Evolutionary conservation across 2,888 invertebrate species (phyloP).

Genomic region (Leptinotarsa peninsularis): DNA sequence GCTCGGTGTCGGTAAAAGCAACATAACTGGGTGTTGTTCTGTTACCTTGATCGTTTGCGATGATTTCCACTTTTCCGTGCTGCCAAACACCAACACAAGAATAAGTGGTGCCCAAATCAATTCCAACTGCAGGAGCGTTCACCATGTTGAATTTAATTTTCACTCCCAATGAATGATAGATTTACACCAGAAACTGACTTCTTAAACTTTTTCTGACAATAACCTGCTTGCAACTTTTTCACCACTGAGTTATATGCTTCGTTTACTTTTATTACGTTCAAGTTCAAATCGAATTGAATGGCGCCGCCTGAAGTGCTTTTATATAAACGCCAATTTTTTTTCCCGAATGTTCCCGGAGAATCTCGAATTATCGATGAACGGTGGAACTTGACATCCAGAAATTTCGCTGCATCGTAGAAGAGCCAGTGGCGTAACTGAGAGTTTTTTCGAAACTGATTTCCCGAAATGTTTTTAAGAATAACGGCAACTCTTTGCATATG

Average conservation of each 20-base stretch:
- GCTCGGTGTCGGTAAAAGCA: conserved; percentile 77
- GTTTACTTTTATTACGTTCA: background rate
- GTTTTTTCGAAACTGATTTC: background rate
- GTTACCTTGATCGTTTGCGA: conserved; percentile 88
- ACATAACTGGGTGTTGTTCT: conserved; percentile 86
- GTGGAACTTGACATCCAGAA: background rate
- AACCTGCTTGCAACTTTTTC: background rate
- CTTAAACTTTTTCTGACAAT: background rate
- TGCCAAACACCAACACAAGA: conserved; percentile 87
- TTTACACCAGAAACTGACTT: background rate
- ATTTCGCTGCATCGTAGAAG: background rate
- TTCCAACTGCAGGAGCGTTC: conserved; percentile 75
- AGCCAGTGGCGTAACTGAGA: background rate
- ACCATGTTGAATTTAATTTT: conserved; percentile 20
- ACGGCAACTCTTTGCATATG: too few species aligned
- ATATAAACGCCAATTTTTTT: background rate
- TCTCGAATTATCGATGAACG: background rate
- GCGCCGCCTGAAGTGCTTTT: conserved; percentile 3
- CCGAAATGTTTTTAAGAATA: too few species aligned
- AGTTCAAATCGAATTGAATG: background rate
- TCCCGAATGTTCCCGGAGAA: background rate
- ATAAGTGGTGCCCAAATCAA: conserved; percentile 89
- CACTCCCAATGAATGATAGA: background rate
- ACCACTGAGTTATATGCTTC: background rate
- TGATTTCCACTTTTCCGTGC: conserved; percentile 85